Conservation (phyloP, 2,797 vertebrate species). For the Pseudomugil gertrudae region DNA sequence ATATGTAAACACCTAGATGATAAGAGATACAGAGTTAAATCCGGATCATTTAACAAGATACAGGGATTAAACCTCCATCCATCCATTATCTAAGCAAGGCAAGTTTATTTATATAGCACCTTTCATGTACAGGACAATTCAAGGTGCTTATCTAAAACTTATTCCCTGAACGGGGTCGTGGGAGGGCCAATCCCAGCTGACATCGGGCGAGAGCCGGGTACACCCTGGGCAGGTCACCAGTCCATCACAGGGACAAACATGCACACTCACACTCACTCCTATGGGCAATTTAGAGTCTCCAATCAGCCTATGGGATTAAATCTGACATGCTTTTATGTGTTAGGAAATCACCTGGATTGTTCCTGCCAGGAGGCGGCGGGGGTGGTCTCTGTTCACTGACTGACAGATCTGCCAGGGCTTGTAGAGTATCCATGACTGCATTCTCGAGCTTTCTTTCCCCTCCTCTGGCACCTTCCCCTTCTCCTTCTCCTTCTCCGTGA, state of each 20-base stretch:
- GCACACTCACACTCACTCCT: too few species aligned
- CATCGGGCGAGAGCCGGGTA: too few species aligned
- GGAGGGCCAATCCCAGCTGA: too few species aligned
- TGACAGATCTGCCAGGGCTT: slow-evolving; percentile 91
- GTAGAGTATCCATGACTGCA: slow-evolving; percentile 88
- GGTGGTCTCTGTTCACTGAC: slow-evolving; percentile 87
- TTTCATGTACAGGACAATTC: too few species aligned
- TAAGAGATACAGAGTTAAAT: slow-evolving; percentile 82
- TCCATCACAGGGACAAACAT: too few species aligned
- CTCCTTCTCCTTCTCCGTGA: slow-evolving; percentile 61
- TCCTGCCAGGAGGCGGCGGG: slow-evolving; percentile 84
- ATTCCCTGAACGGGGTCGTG: too few species aligned
- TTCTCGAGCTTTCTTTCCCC: slow-evolving; percentile 85
- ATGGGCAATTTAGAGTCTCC: too few species aligned
- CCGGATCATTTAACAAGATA: slow-evolving; percentile 9
- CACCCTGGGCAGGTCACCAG: too few species aligned
- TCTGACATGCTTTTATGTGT: background rate
- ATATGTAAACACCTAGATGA: slow-evolving; percentile 91
- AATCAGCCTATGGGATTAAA: too few species aligned
- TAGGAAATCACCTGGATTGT: slow-evolving; percentile 89
- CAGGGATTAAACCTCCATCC: slow-evolving; percentile 17
- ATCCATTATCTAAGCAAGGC: too few species aligned
- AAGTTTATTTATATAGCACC: too few species aligned
- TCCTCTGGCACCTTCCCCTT: slow-evolving; percentile 59
- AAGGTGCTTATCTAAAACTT: too few species aligned